Evolutionary conservation across 2,113 vertebrate species (phyloP).

Genomic region (Andinoacara biseriatus): DNA sequence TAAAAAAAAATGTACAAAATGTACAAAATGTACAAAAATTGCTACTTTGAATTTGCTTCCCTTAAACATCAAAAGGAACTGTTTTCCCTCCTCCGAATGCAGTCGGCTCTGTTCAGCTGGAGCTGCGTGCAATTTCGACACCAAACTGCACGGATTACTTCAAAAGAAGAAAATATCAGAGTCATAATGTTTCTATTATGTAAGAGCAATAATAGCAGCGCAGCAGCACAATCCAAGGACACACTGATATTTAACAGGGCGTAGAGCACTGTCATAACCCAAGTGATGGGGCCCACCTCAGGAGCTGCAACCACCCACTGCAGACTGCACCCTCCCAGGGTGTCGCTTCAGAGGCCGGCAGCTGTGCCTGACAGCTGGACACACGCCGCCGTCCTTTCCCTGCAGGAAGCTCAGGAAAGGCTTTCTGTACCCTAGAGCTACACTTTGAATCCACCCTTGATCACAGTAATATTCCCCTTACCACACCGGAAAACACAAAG

Average conservation of each 20-base stretch:
- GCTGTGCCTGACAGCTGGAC: constrained; percentile 72
- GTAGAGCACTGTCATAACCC: constrained; percentile 22
- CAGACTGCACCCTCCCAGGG: constrained; percentile 47
- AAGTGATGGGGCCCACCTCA: constrained; percentile 52
- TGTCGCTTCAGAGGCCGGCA: constrained; percentile 59
- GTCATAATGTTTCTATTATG: constrained; percentile 20
- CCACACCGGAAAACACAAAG: constrained; percentile 35
- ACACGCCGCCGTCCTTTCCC: constrained; percentile 53
- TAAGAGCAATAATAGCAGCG: constrained; percentile 19
- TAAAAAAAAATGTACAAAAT: too few relatives aligned
- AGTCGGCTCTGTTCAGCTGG: neutral
- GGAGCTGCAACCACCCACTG: constrained; percentile 44
- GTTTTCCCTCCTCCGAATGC: neutral
- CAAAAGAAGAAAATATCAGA: constrained; percentile 6
- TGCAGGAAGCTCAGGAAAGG: constrained; percentile 45
- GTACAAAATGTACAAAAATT: constrained; percentile 7
- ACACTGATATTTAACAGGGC: constrained; percentile 45
- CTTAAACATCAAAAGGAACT: neutral
- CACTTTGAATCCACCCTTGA: constrained; percentile 68
- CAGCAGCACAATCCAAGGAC: constrained; percentile 39
- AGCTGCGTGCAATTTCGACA: constrained; percentile 21
- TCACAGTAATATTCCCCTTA: constrained; percentile 30
- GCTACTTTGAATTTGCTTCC: constrained; percentile 7
- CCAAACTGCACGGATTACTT: constrained; percentile 28
- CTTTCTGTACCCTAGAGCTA: constrained; percentile 41